phyloP scores from a whole-genome alignment of 1,140 invertebrate genomes.

The Drosophila trapezifrons region DNA sequence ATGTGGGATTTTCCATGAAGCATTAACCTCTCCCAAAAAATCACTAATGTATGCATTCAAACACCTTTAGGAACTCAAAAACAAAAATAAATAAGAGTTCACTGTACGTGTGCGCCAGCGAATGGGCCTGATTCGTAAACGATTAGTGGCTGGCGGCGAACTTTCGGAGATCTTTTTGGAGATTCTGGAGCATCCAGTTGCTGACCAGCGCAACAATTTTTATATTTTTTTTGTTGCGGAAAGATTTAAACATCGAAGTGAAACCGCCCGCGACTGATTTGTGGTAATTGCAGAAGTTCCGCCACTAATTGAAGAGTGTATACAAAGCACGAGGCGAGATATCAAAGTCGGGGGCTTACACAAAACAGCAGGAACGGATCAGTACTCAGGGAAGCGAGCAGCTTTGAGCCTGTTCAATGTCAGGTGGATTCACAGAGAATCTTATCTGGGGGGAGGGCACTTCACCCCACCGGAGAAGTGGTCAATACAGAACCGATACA shows the following conservation, averaged over 20 bases:
- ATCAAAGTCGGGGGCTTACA: slow-evolving; percentile 4
- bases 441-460: slow-evolving; percentile 54
- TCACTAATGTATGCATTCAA: too few species aligned
- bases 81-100: slow-evolving; percentile 32
- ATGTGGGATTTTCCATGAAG: slow-evolving; percentile 32
- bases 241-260: neutral
- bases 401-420: slow-evolving; percentile 27
- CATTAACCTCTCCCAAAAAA: slow-evolving; percentile 34
- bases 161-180: slow-evolving; percentile 1
- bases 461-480: slow-evolving; percentile 27
- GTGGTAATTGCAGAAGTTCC: slow-evolving; percentile 44
- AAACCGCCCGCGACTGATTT: slow-evolving; percentile 4
- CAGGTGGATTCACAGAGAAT: slow-evolving; percentile 36
- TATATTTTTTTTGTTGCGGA: neutral
- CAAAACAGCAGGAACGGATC: neutral
- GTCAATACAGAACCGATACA: slow-evolving; percentile 15
- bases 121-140: slow-evolving; percentile 30
- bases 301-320: slow-evolving; percentile 24
- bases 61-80: slow-evolving; percentile 16
- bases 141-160: slow-evolving; percentile 17
- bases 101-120: slow-evolving; percentile 23
- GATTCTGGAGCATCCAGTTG: slow-evolving; percentile 16
- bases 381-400: neutral
- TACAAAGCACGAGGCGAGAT: slow-evolving; percentile 19
- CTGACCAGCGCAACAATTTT: slow-evolving; percentile 52